Conservation (phyloP, 2,888 invertebrate genomes). For the Pyrocoelia pectoralis region DNA sequence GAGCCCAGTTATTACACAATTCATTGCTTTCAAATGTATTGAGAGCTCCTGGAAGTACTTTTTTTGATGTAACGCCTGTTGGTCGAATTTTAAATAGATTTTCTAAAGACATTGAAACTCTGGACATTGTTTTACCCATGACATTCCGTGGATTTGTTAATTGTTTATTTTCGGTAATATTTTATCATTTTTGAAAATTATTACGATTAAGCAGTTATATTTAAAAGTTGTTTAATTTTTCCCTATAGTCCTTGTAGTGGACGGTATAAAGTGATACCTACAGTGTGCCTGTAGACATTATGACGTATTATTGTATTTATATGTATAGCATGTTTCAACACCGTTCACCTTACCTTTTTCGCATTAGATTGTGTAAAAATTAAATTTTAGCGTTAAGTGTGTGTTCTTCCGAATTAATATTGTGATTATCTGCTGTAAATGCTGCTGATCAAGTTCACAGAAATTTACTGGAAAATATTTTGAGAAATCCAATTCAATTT, state of each 20-base stretch:
- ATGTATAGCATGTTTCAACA: too few species aligned
- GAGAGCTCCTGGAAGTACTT: constrained; percentile 72
- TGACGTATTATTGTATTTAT: too few species aligned
- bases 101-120: constrained; percentile 76
- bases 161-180: constrained; percentile 70
- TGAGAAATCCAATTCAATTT: constrained; percentile 72
- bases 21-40: constrained; percentile 71
- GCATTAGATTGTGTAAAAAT: constrained; percentile 37
- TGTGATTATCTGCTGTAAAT: constrained; percentile 67
- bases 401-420: constrained; percentile 63
- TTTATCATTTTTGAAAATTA: too few species aligned
- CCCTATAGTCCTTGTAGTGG: too few species aligned
- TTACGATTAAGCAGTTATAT: constrained; percentile 14
- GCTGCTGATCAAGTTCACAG: constrained; percentile 70
- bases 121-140: constrained; percentile 76
- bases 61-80: constrained; percentile 83
- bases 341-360: neutral
- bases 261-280: too few species aligned
- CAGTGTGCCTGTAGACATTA: too few species aligned
- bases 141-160: constrained; percentile 75
- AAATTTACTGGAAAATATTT: constrained; percentile 63
- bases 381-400: constrained; percentile 60
- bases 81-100: constrained; percentile 82
- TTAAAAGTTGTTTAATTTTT: neutral
- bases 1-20: constrained; percentile 70